phyloP scores from a whole-genome alignment of 2,113 vertebrate genomes.

The Cricetomys ansorgei region DNA sequence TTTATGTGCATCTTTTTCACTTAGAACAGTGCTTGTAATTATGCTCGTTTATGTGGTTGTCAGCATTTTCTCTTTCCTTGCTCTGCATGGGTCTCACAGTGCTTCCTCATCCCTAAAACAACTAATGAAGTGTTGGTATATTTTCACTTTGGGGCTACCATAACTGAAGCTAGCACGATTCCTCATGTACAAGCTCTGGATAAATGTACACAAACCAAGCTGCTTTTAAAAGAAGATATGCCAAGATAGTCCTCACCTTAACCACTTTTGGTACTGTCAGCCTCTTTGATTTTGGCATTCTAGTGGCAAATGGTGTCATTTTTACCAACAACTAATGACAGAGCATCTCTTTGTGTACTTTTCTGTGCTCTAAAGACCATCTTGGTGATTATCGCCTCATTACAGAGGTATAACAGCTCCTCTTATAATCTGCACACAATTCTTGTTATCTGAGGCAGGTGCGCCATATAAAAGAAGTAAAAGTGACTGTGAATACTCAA shows the following conservation, averaged over 20 bases:
- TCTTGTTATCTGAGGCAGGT: background rate
- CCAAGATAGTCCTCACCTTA: background rate
- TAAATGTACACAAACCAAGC: conserved; percentile 28
- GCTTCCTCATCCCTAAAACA: background rate
- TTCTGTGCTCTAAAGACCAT: background rate
- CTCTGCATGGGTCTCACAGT: background rate
- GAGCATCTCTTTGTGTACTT: background rate
- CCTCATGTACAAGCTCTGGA: conserved; percentile 2
- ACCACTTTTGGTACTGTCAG: background rate
- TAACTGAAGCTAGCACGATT: conserved; percentile 1
- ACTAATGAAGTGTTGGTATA: background rate
- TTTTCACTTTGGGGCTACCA: conserved; percentile 38
- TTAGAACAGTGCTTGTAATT: background rate
- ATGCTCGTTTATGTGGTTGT: background rate
- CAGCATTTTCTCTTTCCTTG: conserved; percentile 7
- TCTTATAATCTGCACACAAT: conserved; percentile 14
- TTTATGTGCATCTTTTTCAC: conserved; percentile 36
- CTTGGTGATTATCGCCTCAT: background rate
- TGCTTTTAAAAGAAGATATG: conserved; percentile 27
- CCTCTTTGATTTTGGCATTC: conserved; percentile 1
- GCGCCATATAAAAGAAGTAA: background rate
- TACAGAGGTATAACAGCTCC: background rate
- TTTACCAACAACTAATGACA: background rate
- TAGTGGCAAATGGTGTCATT: background rate
- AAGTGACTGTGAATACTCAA: background rate